Evolutionary conservation across 2,888 invertebrate genomes (phyloP).

Genomic region (Polymixis flavicincta): DNA sequence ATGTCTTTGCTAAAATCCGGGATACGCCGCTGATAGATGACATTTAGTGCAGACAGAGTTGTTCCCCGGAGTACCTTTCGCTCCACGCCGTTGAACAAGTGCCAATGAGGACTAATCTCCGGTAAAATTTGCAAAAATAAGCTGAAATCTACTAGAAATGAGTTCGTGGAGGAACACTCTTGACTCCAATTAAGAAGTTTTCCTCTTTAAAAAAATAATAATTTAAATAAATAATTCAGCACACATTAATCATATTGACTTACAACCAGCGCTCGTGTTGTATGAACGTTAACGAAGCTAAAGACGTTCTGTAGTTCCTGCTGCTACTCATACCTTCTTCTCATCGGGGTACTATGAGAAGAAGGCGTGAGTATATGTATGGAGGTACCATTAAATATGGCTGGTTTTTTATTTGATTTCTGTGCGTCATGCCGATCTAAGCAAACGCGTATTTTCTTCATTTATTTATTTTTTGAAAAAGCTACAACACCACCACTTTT

Average conservation of each 20-base stretch:
- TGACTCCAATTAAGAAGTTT: slow-evolving; percentile 30
- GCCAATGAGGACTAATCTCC: slow-evolving; percentile 84
- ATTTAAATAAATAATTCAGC: slow-evolving; percentile 10
- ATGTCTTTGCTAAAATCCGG: slow-evolving; percentile 81
- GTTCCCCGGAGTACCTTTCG: slow-evolving; percentile 86
- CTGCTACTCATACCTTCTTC: background rate
- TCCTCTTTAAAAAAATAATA: too few relatives aligned
- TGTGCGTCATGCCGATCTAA: background rate
- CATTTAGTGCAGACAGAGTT: slow-evolving; percentile 87
- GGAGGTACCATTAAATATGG: background rate
- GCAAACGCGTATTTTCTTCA: background rate
- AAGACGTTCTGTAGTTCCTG: background rate
- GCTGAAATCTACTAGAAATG: slow-evolving; percentile 55
- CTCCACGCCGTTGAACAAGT: slow-evolving; percentile 85
- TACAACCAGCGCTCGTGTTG: background rate
- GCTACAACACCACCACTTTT: background rate
- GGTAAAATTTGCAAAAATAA: slow-evolving; percentile 76
- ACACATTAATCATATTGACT: background rate
- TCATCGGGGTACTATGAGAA: background rate
- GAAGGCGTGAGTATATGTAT: background rate
- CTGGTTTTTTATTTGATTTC: background rate
- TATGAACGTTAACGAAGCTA: background rate
- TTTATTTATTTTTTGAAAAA: background rate
- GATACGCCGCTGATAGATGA: slow-evolving; percentile 84
- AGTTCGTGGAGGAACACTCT: slow-evolving; percentile 35